Base-by-base conservation (phyloP, 2,113 vertebrate species). In the Myiozetetes cayanensis region DNA sequence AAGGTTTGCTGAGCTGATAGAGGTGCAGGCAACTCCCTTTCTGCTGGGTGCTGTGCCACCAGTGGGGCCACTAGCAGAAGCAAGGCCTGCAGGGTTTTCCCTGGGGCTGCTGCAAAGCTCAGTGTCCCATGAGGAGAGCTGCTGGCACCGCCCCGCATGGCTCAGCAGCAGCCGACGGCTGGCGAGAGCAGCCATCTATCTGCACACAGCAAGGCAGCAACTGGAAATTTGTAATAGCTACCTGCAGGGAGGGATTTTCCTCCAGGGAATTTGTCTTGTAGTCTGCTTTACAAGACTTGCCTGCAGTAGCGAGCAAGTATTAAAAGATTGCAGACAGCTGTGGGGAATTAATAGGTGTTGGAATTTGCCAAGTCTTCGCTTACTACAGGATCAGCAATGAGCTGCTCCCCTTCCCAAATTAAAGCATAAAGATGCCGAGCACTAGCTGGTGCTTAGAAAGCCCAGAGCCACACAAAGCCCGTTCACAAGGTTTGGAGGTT, bases 51-150 rank as follows among this genome's bases (percentile, higher is more conserved):
- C 35, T 35, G 44, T 66, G 63, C 33, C 47, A 58, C 31, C 76
- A 21, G 24, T 4, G 22, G 8, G 39, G 47, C 56, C 8, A 6
- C 37, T 47, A 59, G 52, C 39, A 41, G n/a, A 30, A 37, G 39
- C 31, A 10, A 15, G 20, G 23, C 24, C 3, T 3, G 35, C 9
- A 27, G 43, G 12, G n/a, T 14, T 2, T 79, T 12, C 53, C n/a
- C 2, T 0, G 44, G 23, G 35, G 4, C 70, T 50, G 47, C 1
- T n/a, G 47, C n/a, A 63, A 75, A 62, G 35, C 25, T 12, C 27
- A 58, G 47, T 1, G 7, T 0, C 0, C 50, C 1, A 0, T 16
- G 28, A 80, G 73, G 73, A 50, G 0, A 0, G 68, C 49, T 74
- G 33, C 50, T 52, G 41, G 59, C 11, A 8, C 5, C 4, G 1